Base-by-base conservation (phyloP, 2,888 invertebrate genomes). In the Apamea monoglypha region DNA sequence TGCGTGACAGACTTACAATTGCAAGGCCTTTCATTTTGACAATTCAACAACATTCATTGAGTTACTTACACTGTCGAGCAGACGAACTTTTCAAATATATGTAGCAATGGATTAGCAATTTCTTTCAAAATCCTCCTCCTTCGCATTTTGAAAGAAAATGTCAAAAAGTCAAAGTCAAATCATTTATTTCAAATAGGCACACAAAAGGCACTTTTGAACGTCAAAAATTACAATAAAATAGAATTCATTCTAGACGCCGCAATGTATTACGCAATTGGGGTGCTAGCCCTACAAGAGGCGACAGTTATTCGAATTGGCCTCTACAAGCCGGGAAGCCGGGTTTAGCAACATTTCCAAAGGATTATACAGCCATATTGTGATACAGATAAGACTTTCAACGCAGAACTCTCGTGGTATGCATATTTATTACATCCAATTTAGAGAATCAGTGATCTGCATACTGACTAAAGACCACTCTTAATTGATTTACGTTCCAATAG, bases 371-470 rank as follows among this genome's bases (percentile, higher is more conserved):
- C 16, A 47, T 83, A 69, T 59, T 83, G n/a, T 59, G 32, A 78
- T 77, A 56, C 18, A 73, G 61, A 76, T 73, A 56, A 5, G 47
- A 61, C 40, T 83, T 47, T 25, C n/a, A 82, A 32, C 36, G 40
- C 16, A 50, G 25, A 74, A 40, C 71, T 76, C 29, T 68, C 68
- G 64, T 53, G 29, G 21, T 63, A 85, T 83, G 74, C 83, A 86
- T 79, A 86, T 83, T 83, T 66, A 85, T 71, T 59, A 86, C 32
- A 3, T 70, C 36, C 61, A 80, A 80, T 83, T 71, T 64, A 74
- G 61, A 86, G 56, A 83, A 73, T 40, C 68, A 69, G 14, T 66
- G 18, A 76, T 80, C 56, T 73, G 74, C 74, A 86, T 83, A 76
- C 53, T 69, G 63, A 29, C 59, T 36, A 47, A n/a, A 76, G 6